phyloP scores from a whole-genome alignment of 2,797 vertebrate species.

The Otolemur crassicaudatus region DNA sequence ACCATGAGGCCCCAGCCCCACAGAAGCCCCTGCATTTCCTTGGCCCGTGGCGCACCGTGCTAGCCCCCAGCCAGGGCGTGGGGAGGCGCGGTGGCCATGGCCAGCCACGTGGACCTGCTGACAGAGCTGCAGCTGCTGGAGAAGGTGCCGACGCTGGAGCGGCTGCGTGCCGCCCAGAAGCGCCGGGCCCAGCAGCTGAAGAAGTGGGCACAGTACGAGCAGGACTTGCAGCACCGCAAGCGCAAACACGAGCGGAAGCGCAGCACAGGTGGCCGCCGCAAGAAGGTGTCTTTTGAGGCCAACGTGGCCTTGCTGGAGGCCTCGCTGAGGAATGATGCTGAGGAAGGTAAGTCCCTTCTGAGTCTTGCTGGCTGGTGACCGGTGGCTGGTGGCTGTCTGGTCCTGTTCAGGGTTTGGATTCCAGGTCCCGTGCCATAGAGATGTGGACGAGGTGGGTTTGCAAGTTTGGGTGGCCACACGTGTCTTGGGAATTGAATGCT shows the following conservation, averaged over 20 bases:
- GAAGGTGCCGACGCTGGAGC: slow-evolving; percentile 96
- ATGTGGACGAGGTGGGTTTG: not conserved
- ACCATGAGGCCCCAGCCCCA: slow-evolving; percentile 56
- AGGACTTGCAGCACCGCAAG: slow-evolving; percentile 97
- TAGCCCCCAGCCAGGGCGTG: slow-evolving; percentile 77
- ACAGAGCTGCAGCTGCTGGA: slow-evolving; percentile 98
- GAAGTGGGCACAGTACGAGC: slow-evolving; percentile 97
- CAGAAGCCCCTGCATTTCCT: slow-evolving; percentile 70
- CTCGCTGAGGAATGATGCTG: slow-evolving; percentile 94
- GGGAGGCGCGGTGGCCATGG: slow-evolving; percentile 88
- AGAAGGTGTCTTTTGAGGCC: slow-evolving; percentile 95
- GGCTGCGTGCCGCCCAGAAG: slow-evolving; percentile 96
- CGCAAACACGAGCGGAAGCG: slow-evolving; percentile 94
- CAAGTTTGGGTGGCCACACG: fast-evolving
- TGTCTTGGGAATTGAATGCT: not conserved
- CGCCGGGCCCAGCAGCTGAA: slow-evolving; percentile 97
- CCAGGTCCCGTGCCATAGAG: fast-evolving
- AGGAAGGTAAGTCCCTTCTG: slow-evolving; percentile 92
- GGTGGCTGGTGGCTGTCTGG: no score
- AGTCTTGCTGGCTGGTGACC: fast-evolving
- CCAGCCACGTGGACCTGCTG: slow-evolving; percentile 96
- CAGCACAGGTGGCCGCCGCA: slow-evolving; percentile 86
- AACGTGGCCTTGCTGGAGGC: slow-evolving; percentile 96
- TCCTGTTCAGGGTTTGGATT: no score
- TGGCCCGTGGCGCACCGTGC: slow-evolving; percentile 56